Conservation (phyloP, 1,140 invertebrate genomes). For the Zaprionus nigranus region DNA sequence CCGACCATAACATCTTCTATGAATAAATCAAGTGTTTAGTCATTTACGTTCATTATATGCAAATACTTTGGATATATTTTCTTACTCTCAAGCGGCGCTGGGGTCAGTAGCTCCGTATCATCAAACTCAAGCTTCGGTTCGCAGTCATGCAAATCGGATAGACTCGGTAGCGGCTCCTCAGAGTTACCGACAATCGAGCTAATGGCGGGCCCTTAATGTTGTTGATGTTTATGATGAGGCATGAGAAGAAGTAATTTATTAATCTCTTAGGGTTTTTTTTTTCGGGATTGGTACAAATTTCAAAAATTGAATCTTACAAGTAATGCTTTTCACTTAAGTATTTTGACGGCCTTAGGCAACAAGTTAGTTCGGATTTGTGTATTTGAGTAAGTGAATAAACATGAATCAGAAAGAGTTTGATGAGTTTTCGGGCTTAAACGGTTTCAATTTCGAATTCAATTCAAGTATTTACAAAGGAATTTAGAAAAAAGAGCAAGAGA, state of each 20-base stretch:
- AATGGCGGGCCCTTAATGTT: conserved; percentile 75
- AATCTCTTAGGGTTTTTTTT: conserved; percentile 71
- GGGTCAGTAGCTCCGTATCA: conserved; percentile 90
- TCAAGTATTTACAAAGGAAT: conserved; percentile 38
- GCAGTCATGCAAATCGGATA: conserved; percentile 96
- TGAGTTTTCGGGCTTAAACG: conserved; percentile 64
- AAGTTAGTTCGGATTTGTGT: conserved; percentile 80
- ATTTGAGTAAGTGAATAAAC: conserved; percentile 77
- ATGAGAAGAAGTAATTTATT: conserved; percentile 59
- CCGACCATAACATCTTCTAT: conserved; percentile 83
- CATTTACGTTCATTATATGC: conserved; percentile 38
- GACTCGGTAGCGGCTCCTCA: conserved; percentile 94
- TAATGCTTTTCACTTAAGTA: conserved; percentile 77
- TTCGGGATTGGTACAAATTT: conserved; percentile 56
- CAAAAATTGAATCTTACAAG: conserved; percentile 79
- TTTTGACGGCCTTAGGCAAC: conserved; percentile 82
- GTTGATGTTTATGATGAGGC: background rate
- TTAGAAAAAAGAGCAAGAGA: conserved; percentile 28
- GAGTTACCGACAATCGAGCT: conserved; percentile 85
- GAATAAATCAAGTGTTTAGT: conserved; percentile 38
- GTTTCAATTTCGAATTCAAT: conserved; percentile 42
- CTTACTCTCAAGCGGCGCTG: conserved; percentile 74
- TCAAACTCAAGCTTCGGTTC: conserved; percentile 98
- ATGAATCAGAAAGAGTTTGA: conserved; percentile 77
- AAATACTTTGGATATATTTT: conserved; percentile 25